Percentiles rank a stretch among this genome's conserved stretches.
Evolutionary conservation across 2,113 vertebrate genomes (phyloP).

Genomic region (Podarcis raffonei): DNA sequence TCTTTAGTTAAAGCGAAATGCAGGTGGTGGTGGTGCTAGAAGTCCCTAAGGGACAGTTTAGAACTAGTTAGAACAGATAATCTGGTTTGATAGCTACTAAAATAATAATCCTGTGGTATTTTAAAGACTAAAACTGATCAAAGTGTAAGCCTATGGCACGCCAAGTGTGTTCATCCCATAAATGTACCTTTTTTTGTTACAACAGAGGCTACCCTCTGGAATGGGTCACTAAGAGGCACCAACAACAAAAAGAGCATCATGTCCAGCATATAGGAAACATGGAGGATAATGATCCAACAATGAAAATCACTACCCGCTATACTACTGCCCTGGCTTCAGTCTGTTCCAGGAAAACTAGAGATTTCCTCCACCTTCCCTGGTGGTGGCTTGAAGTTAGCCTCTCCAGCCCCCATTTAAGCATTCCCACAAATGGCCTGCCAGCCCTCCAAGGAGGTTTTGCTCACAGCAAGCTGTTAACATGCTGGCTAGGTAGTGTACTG

Average conservation of each 20-base stretch:
- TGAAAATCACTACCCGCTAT: neutral
- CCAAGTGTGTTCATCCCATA: neutral
- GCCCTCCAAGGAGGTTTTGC: neutral
- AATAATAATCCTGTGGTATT: neutral
- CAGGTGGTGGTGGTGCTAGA: neutral
- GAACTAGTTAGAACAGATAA: neutral
- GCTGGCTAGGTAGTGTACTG: neutral
- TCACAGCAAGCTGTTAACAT: neutral
- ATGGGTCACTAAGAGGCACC: neutral
- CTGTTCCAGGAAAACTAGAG: neutral
- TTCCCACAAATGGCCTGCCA: neutral
- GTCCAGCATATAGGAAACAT: neutral
- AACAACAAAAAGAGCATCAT: neutral
- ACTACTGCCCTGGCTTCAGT: neutral
- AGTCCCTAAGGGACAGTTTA: neutral
- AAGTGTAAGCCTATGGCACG: neutral
- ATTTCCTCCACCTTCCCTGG: too few species aligned
- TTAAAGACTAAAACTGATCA: neutral
- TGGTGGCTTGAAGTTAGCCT: neutral
- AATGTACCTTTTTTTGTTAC: neutral
- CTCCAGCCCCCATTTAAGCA: neutral
- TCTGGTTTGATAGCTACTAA: neutral
- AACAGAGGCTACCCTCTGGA: neutral
- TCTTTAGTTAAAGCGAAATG: neutral
- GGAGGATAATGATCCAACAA: neutral